phyloP scores from a whole-genome alignment of 1,140 invertebrate species.

The Sycobia sp. region DNA sequence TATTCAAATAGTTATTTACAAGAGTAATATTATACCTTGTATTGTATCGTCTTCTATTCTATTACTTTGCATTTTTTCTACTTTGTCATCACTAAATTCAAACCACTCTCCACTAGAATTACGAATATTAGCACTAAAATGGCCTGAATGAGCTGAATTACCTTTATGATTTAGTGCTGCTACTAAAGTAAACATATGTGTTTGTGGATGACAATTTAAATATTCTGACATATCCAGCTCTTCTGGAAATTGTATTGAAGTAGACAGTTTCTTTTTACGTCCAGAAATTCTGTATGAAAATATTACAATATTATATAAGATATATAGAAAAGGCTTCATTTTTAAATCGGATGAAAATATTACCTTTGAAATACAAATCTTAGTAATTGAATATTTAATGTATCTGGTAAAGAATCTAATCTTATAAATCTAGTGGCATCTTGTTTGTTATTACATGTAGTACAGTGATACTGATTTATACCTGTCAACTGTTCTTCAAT shows the following conservation, averaged over 20 bases:
- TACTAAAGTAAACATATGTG: constrained; percentile 67
- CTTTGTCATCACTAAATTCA: constrained; percentile 74
- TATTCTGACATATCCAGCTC: constrained; percentile 70
- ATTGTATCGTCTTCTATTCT: constrained; percentile 60
- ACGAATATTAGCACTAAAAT: constrained; percentile 69
- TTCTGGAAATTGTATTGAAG: constrained; percentile 71
- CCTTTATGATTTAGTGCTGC: constrained; percentile 75
- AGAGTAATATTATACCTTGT: constrained; percentile 26
- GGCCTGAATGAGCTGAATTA: constrained; percentile 72
- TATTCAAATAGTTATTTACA: not conserved
- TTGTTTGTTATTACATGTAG: constrained; percentile 67
- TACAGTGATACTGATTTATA: constrained; percentile 72
- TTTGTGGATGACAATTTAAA: constrained; percentile 51
- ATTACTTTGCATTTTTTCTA: constrained; percentile 64
- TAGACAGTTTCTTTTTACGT: constrained; percentile 73
- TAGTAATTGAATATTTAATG: constrained; percentile 73
- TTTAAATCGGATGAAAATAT: constrained; percentile 28
- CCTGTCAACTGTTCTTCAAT: constrained; percentile 70
- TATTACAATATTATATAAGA: constrained; percentile 4
- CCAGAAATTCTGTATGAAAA: constrained; percentile 62
- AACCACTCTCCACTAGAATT: constrained; percentile 66
- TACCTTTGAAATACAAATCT: constrained; percentile 73
- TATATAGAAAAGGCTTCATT: constrained; percentile 13
- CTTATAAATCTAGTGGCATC: constrained; percentile 69
- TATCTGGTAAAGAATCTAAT: constrained; percentile 68